Base-by-base conservation (phyloP, 1,140 invertebrate genomes). In the Gryon sp. region DNA sequence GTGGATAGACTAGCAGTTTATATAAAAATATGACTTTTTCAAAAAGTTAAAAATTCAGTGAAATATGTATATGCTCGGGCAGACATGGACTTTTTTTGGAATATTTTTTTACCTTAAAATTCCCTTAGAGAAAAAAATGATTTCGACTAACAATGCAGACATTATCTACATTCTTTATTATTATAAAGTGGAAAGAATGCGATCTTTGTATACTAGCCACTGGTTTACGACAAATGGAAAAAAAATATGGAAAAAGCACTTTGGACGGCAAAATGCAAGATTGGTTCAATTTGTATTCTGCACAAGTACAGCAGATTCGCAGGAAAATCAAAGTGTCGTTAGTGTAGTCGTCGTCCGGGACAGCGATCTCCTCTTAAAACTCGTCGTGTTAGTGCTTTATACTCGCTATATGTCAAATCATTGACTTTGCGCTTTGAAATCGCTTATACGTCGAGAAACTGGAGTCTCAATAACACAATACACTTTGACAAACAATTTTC, bases 211-310 rank as follows among this genome's bases (percentile, higher is more conserved):
- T 22, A 53, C 46, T 70, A 60, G 45, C 55, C 66, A 60, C 18
- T 60, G 66, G 45, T 73, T 57, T 57, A 48, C 18, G 50, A 63
- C 15, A 41, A 50, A 2, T 1, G 2, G 18, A 52, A 20, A 20
- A 59, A 57, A 65, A 55, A 60, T 53, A 66, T 52, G 6, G n/a
- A 2, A 28, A 28, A 57, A 74, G 60, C 60, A 59, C 19, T 30
- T 66, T 65, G 15, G 32, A 41, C 50, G 50, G 28, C 14, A 24
- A 50, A 19, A 68, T 32, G 18, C 36, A 24, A 43, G 68, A 77
- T 77, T 77, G 68, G 60, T 72, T 72, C 57, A 72, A 77, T 77
- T 77, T 77, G 57, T 72, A 72, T 72, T 72, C 63, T 26, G 60
- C 52, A 68, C 53, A 77, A 66, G 66, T 48, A 52, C 26, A 16